phyloP scores from a whole-genome alignment of 2,797 vertebrate genomes.

The Bradypodion ventrale region DNA sequence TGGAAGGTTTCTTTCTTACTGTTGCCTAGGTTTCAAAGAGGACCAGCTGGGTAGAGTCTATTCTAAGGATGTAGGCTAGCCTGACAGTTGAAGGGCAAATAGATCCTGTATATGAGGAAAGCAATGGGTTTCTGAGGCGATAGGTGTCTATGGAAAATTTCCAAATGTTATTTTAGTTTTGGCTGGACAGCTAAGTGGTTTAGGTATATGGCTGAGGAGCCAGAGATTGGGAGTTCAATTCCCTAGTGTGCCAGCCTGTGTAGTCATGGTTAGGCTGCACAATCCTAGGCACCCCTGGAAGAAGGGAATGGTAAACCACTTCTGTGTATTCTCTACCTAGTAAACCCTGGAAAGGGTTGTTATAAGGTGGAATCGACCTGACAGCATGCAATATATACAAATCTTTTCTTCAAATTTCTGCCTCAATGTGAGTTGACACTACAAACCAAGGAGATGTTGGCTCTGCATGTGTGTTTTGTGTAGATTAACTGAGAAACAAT shows the following conservation, averaged over 20 bases:
- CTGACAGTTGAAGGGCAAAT: slow-evolving; percentile 26
- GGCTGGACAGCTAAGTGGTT: no score
- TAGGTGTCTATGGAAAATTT: background rate
- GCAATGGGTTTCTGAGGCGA: background rate
- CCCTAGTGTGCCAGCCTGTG: no score
- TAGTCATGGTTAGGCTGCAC: no score
- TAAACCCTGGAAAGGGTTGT: no score
- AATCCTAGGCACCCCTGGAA: no score
- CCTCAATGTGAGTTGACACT: background rate
- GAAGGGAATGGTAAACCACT: no score
- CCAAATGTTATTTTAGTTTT: background rate
- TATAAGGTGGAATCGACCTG: no score
- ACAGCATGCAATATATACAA: no score
- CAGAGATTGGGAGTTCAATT: no score
- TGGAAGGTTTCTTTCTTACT: background rate
- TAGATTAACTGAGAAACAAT: no score
- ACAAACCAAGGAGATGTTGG: background rate
- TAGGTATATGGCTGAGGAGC: no score
- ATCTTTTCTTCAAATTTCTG: background rate
- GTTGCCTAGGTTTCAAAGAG: slow-evolving; percentile 27
- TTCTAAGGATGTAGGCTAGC: slow-evolving; percentile 3
- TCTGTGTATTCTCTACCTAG: no score
- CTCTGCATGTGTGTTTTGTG: background rate
- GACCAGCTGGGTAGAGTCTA: background rate
- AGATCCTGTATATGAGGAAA: background rate